Evolutionary conservation across 2,888 invertebrate species (phyloP), one percentile per base, ranked within the genome.

Genomic region (Drosophila acutilabella): DNA sequence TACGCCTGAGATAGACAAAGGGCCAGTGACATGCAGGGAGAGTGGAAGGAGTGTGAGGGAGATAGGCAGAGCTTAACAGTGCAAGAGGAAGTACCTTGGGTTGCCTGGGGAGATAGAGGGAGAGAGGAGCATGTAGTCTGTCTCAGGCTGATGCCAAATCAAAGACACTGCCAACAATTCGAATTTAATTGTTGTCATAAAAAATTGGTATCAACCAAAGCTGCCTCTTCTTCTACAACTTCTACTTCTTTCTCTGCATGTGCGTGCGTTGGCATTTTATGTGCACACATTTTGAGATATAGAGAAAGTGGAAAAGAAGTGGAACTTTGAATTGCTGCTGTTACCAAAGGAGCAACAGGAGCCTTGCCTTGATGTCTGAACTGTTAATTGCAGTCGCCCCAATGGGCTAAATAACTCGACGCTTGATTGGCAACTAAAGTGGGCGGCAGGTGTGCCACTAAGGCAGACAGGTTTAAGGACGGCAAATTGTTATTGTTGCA

Each of bases 151-250:
- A 23, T 50, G 58, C 26, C 64, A 76, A 85, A 81, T 82, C 82
- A 82, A 79, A 85, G 80, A 69, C 80, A 69, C 54, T 53, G 80
- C 66, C 83, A 72, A 74, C 88, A 88, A 88, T 72, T 86, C 59
- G 70, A 82, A 65, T 80, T 83, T 86, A 88, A 84, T 88, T 84
- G 83, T 80, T 86, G 81, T 65, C 83, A 80, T 66, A 74, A 68
- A 81, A 69, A 64, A 71, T 62, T 53, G 45, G 48, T 54, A 70
- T 65, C 67, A 74, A 69, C 53, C 64, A 70, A 60, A 65, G 54
- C 62, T 57, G n/a, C 20, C 30, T 11, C 30, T 42, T 20, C 38
- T 26, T 23, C 45, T 57, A 2, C 47, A 18, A 13, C 53, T 59
- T 3, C 36, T 52, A 23, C 52, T 44, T 6, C 33, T 26, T 48